phyloP scores from a whole-genome alignment of 2,113 vertebrate species.

The Bothrops jararaca region DNA sequence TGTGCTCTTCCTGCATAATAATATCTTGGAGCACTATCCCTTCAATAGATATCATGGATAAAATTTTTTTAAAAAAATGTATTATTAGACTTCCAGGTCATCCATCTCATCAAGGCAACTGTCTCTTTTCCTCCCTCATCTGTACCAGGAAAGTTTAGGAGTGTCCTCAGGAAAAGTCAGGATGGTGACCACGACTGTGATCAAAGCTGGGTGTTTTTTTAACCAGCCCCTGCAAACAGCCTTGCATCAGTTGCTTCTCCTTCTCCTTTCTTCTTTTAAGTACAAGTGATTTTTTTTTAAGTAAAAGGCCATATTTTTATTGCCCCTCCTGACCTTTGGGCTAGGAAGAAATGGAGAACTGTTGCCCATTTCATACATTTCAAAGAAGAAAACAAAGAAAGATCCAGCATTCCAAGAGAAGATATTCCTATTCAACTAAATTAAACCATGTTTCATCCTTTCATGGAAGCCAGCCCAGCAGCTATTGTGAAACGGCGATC shows the following conservation, averaged over 20 bases:
- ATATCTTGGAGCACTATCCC: neutral
- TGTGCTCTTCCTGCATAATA: neutral
- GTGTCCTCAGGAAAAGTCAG: neutral
- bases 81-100: neutral
- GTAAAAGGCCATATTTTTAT: neutral
- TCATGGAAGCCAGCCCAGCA: neutral
- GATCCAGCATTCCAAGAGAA: neutral
- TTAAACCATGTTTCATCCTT: neutral
- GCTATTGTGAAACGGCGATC: neutral
- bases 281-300: neutral
- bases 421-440: neutral
- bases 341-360: neutral
- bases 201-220: neutral
- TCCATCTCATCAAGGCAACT: neutral
- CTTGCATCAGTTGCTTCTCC: neutral
- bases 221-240: neutral
- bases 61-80: neutral
- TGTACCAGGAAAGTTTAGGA: neutral
- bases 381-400: neutral
- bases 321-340: neutral
- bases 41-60: neutral
- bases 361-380: neutral
- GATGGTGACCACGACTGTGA: neutral
- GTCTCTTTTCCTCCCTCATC: neutral
- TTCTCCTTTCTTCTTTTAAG: neutral